Evolutionary conservation across 2,113 vertebrate species (phyloP), one percentile per base, ranked within the genome.

Genomic region (Mellivora capensis): DNA sequence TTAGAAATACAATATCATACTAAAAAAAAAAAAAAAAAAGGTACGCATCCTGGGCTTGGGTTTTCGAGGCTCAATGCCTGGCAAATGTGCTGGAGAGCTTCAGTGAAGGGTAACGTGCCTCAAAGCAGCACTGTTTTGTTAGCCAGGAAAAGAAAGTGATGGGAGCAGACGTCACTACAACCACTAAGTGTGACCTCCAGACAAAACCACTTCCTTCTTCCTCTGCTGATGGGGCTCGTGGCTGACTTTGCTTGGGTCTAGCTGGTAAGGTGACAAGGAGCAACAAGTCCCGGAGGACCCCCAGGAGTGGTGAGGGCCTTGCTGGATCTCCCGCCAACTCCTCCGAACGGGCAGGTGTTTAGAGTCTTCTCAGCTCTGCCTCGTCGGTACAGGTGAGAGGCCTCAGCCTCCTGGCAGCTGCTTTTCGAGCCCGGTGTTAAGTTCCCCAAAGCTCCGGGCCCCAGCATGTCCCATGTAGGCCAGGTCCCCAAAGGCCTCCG

Each of bases 381-480:
- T 0, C 29, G 69, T 42, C 54, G 9, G 59, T 18, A 54, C 62
- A 69, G 42, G 14, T 9, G 10, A 27, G 52, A 77, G 1, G 15
- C n/a, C 81, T 54, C 57, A 3, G 49, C 6, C n/a, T 72, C 34
- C 69, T 2, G 34, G 42, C 82, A 85, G 87, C 39, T 1, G 72
- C 54, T 67, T 67, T 54, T 62, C 59, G 81, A 76, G 21, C 17
- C 6, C 21, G 18, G 0, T 0, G 8, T 42, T 42, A 14, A 42
- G 87, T 37, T 84, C 67, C 74, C 74, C 61, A 25, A 27, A 91
- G 83, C 87, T 87, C 90, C 96, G 94, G 89, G 98, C 72, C 94
- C 87, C 76, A 29, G 88, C 96, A 85, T 6, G 97, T 95, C 87
- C 93, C 57, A 20, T 4, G 44, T 1, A 92, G 61, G 62, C 85